phyloP scores from a whole-genome alignment of 2,797 vertebrate genomes.

The Crossoptilon crossoptilon region DNA sequence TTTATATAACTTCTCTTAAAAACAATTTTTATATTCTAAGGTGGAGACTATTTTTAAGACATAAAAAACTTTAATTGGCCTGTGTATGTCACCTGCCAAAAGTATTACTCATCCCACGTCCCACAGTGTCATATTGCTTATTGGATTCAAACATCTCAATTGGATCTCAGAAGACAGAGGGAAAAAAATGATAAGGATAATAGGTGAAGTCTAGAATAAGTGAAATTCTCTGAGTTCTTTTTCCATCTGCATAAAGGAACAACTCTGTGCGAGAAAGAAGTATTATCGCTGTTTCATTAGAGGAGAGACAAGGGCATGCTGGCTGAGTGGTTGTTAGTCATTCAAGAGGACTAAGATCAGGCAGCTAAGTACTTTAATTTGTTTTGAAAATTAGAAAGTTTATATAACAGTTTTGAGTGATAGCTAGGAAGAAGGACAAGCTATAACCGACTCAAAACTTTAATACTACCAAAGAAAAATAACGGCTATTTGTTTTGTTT shows the following conservation, averaged over 20 bases:
- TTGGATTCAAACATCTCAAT: not conserved
- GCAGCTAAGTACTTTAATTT: not conserved
- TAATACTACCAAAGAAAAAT: not conserved
- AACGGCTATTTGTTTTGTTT: rapidly evolving
- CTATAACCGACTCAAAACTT: not conserved
- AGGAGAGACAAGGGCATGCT: not conserved
- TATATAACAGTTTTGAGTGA: not conserved
- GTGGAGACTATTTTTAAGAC: not conserved
- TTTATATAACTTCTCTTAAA: not conserved
- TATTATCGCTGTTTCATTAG: not conserved
- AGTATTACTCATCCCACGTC: too few species aligned
- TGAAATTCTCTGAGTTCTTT: not conserved
- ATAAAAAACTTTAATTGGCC: not conserved
- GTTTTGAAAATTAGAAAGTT: not conserved
- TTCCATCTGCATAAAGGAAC: not conserved
- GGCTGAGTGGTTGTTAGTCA: not conserved
- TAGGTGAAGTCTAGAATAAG: not conserved
- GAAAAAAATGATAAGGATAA: too few species aligned
- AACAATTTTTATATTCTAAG: not conserved
- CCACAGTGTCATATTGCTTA: not conserved
- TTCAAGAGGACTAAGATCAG: not conserved
- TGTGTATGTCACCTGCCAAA: not conserved
- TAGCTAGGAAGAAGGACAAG: not conserved
- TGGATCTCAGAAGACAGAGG: not conserved
- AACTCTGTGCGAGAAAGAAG: not conserved